Base-by-base conservation (phyloP, 2,113 vertebrate species). In the Mohoua ochrocephala region DNA sequence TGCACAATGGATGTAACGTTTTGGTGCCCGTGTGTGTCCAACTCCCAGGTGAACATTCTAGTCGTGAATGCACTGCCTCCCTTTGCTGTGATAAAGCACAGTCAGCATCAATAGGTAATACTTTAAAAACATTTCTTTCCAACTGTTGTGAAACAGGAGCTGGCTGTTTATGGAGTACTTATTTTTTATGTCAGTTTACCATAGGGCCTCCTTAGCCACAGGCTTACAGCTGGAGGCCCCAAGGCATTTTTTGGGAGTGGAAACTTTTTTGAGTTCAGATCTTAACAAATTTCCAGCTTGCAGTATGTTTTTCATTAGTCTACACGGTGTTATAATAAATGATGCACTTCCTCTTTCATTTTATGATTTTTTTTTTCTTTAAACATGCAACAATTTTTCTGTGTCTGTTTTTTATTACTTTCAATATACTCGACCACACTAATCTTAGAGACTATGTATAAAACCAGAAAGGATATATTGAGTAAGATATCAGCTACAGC, bases 311-410 rank as follows among this genome's bases (percentile, higher is more conserved):
- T 95, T 96, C 93, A 96, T 95, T 95, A 97, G 91, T 64, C 93
- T 89, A 89, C 89, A 94, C 67, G 85, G 92, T 91, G 89, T 95
- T 96, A 95, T 82, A 96, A 96, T 84, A 88, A 92, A 95, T 97
- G 95, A 97, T 93, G 95, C 93, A 95, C 94, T 96, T 97, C 93
- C 96, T 92, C 87, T 91, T 95, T 74, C 87, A 85, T 91, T 96
- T 95, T 86, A 91, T 70, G 67, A 57, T 95, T 91, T 81, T 94
- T 81, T 94, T 90, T 81, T 92, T 91, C 87, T 75, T 68, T 30
- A 71, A 96, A 92, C 93, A 83, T 95, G 87, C 93, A 86, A 95
- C 84, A 77, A 74, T 93, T 96, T 93, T 97, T 91, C 73, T 91
- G 65, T 27, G 50, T 75, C 88, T 95, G 93, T 88, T 91, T 91